These are phyloP conservation scores for Macrosoma leucophasiata DNA, from an alignment of 2,888 invertebrate species.

Conservation along the genomic window DNA sequence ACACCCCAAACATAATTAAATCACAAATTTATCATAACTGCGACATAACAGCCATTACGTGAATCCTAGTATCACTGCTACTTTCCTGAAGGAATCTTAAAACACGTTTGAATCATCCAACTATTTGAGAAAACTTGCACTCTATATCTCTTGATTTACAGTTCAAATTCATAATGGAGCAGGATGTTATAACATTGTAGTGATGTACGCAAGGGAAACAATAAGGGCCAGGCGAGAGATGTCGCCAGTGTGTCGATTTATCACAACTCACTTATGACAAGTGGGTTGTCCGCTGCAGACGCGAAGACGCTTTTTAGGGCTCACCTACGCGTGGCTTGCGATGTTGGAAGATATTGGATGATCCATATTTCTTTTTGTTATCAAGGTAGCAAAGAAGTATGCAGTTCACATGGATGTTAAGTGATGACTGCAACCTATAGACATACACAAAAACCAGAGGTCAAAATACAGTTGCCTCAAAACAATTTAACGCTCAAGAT, in stretches of 20 bases:
- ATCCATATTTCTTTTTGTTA: not conserved
- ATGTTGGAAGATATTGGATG: not conserved
- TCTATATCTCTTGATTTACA: too few species aligned
- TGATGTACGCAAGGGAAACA: constrained; percentile 58
- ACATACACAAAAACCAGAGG: too few species aligned
- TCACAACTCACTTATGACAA: constrained; percentile 68
- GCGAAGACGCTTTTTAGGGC: constrained; percentile 63
- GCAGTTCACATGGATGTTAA: too few species aligned
- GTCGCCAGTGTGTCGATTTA: constrained; percentile 60
- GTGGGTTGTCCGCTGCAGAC: constrained; percentile 62
- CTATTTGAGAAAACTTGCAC: too few species aligned
- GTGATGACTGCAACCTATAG: too few species aligned
- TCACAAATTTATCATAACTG: constrained; percentile 55
- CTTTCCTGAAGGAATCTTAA: constrained; percentile 32
- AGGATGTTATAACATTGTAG: too few species aligned
- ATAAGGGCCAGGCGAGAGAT: constrained; percentile 65
- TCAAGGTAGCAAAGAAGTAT: too few species aligned
- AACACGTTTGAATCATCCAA: constrained; percentile 18
- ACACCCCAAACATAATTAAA: constrained; percentile 51
- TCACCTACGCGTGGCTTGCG: constrained; percentile 30
- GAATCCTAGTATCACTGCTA: constrained; percentile 43
- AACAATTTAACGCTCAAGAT: too few species aligned
- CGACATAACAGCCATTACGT: constrained; percentile 53
- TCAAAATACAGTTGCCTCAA: too few species aligned
- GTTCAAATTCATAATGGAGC: too few species aligned